Percentiles rank a stretch among this genome's conserved stretches.
phyloP scores from a whole-genome alignment of 2,113 vertebrate species.

The Bucco capensis region DNA sequence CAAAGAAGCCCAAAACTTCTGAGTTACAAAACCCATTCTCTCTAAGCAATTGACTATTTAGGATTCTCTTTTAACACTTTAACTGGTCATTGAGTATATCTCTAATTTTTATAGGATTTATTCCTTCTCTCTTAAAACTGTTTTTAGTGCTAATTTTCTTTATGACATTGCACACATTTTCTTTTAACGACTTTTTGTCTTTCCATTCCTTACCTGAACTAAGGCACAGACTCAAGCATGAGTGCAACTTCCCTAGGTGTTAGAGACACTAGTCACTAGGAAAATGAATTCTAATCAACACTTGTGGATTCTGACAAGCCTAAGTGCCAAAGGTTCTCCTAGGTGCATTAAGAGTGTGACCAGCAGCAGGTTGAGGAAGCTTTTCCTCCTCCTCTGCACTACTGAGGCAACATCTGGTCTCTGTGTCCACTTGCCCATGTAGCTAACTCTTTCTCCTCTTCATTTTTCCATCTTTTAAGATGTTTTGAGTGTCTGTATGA shows the following conservation, averaged over 20 bases:
- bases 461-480: neutral
- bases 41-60: too few species aligned
- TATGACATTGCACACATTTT: neutral
- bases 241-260: neutral
- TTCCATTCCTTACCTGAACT: neutral
- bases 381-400: too few species aligned
- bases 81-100: neutral
- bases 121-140: neutral
- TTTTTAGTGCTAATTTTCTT: neutral
- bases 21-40: too few species aligned
- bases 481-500: neutral
- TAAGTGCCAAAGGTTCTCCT: too few species aligned
- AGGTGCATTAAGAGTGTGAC: too few species aligned
- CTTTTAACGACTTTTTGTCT: neutral
- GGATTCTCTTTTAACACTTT: too few species aligned
- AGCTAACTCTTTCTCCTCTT: neutral
- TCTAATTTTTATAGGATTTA: neutral
- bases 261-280: neutral
- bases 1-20: too few species aligned
- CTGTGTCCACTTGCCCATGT: neutral
- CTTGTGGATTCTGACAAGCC: neutral
- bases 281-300: neutral
- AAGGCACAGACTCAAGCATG: neutral
- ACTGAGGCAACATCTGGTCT: too few species aligned
- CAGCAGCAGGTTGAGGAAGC: too few species aligned